Evolutionary conservation across 2,797 vertebrate species (phyloP), one percentile per base, ranked within the genome.

Genomic region (Sebastolobus altivelis): DNA sequence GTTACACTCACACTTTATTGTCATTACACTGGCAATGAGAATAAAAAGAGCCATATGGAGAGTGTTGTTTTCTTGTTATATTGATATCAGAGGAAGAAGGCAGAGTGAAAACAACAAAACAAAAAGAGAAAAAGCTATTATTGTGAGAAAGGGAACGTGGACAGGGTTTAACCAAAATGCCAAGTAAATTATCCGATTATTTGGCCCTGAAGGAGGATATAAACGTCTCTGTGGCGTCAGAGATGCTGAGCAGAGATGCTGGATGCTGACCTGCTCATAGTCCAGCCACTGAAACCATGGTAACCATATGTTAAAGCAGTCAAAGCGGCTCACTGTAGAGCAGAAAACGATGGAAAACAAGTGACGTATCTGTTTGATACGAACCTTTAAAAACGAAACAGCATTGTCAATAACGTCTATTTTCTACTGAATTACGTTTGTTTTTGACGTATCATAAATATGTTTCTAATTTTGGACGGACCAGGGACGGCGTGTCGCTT

Each of bases 401-500:
- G 29, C 29, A 29, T 29, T 29, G 29, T 29, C 29, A 29, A 29
- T 29, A 3, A 29, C 35, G 3, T 37, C 40, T 43, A 43, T 43
- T 43, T 43, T 43, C 40, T 16, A 43, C 40, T 13, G 13, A 43
- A 43, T 43, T 43, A 43, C 2, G 13, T 43, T 43, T 43, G 40
- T 43, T 43, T 0, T 43, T 43, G 13, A 43, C 13, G 5, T 43
- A 16, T 16, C 13, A 43, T 13, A 43, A 16, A 43, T 43, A 16
- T 43, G 0, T 43, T 43, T 43, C 40, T 43, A 0, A 43, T 16
- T 43, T 6, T 43, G 40, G 40, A 43, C 5, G 13, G 14, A 5
- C 14, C 40, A 40, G 38, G 13, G 38, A 40, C 5, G 38, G 5
- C 13, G 0, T 43, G 35, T 3, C 40, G 0, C 40, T 43, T 0